Conservation (phyloP, 2,113 vertebrate genomes). For the Cricetomys ansorgei region DNA sequence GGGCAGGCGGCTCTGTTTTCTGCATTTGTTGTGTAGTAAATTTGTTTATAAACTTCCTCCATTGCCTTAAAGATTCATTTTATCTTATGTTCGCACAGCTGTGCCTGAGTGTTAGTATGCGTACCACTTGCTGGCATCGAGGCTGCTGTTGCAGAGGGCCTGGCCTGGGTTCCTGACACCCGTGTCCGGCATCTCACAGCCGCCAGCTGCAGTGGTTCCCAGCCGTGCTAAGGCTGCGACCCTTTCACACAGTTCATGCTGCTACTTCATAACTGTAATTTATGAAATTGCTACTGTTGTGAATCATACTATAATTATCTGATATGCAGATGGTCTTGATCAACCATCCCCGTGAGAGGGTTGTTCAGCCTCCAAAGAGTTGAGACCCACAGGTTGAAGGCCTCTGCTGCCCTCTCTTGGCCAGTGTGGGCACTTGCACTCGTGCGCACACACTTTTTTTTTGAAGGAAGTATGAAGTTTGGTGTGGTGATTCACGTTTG, state of each 20-base stretch:
- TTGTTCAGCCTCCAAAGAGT: no score
- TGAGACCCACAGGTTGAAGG: no score
- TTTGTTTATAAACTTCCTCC: neutral
- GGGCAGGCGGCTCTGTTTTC: neutral
- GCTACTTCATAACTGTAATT: no score
- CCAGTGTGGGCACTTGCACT: neutral
- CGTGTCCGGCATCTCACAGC: no score
- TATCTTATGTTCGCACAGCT: neutral
- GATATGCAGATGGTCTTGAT: no score
- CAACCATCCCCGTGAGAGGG: no score
- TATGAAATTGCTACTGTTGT: no score
- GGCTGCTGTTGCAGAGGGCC: neutral
- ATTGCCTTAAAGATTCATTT: neutral
- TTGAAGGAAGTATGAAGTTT: neutral
- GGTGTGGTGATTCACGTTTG: neutral
- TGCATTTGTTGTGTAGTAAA: neutral
- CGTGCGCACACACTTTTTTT: neutral
- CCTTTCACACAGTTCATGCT: no score
- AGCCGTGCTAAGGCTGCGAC: no score
- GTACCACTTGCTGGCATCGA: neutral
- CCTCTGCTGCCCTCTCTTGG: neutral
- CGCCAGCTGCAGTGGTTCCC: no score
- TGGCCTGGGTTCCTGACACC: neutral
- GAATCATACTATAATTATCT: no score
- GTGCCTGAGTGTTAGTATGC: no score